These are phyloP conservation scores for Torymus texanus DNA, from an alignment of 2,888 invertebrate genomes.

Conservation along the genomic window DNA sequence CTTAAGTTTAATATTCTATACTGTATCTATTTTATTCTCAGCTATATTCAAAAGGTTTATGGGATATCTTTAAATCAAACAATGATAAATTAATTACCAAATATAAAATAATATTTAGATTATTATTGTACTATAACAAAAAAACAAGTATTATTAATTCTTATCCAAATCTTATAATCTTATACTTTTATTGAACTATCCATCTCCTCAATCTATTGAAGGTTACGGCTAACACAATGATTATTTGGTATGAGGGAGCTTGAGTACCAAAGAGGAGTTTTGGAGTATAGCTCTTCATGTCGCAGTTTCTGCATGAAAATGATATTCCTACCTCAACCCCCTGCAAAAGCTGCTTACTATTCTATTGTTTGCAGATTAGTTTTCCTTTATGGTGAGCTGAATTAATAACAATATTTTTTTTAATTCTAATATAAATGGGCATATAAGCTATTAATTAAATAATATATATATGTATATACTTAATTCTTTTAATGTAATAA, in stretches of 20 bases:
- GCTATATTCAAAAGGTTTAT: constrained; percentile 24
- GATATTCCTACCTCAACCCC: constrained; percentile 36
- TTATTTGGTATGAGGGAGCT: constrained; percentile 49
- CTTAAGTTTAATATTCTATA: constrained; percentile 11
- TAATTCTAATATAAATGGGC: constrained; percentile 1
- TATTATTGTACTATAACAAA: constrained; percentile 13
- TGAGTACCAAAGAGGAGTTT: constrained; percentile 43
- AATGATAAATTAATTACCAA: not conserved
- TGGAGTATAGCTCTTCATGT: constrained; percentile 45
- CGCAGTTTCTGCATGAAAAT: constrained; percentile 45
- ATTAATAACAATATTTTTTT: constrained; percentile 24
- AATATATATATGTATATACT: constrained; percentile 4
- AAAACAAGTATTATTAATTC: not conserved
- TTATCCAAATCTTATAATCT: constrained; percentile 23
- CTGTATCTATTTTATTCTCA: constrained; percentile 15
- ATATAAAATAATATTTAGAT: constrained; percentile 16
- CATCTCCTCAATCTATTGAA: constrained; percentile 52
- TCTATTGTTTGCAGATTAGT: constrained; percentile 50
- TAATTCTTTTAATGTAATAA: not conserved
- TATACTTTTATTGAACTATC: constrained; percentile 20
- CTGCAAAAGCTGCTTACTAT: constrained; percentile 43
- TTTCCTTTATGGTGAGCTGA: constrained; percentile 52
- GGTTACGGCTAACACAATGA: constrained; percentile 53
- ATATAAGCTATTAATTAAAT: not conserved
- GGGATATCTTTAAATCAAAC: constrained; percentile 8